Percentiles rank a stretch among this genome's conserved stretches.
Conservation (phyloP, 2,113 vertebrate genomes). For the Cercocebus atys region DNA sequence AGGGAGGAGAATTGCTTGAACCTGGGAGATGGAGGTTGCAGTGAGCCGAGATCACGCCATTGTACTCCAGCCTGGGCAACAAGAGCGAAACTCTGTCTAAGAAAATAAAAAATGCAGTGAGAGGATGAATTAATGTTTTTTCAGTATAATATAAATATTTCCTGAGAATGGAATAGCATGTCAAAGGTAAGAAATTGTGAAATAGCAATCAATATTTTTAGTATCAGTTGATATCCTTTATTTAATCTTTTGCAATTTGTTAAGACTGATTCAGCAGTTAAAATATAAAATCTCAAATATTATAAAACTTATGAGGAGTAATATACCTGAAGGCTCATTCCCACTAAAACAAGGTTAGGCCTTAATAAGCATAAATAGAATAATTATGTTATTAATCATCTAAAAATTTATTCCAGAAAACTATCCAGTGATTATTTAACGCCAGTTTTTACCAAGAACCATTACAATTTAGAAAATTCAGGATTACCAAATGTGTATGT, state of each 20-base stretch:
- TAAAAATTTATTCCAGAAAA: conserved; percentile 9
- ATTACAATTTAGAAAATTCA: conserved; percentile 13
- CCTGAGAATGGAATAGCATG: background rate
- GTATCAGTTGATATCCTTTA: background rate
- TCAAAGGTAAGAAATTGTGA: background rate
- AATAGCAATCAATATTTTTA: background rate
- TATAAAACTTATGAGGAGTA: background rate
- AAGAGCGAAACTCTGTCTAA: too few relatives aligned
- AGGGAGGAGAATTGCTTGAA: too few relatives aligned
- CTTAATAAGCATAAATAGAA: conserved; percentile 29
- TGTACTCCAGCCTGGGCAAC: too few relatives aligned
- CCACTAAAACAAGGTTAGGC: background rate
- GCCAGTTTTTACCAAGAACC: background rate
- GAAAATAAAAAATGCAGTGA: background rate
- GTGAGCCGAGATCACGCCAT: too few relatives aligned
- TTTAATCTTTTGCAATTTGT: conserved; percentile 24
- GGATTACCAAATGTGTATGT: background rate
- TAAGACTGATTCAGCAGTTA: background rate
- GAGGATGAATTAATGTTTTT: conserved; percentile 22
- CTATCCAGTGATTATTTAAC: background rate
- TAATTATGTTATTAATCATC: background rate
- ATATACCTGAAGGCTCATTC: conserved; percentile 4
- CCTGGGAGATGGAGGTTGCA: too few relatives aligned
- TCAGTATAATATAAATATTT: background rate
- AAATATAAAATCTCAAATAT: background rate